Evolutionary conservation across 2,888 invertebrate genomes (phyloP).

Genomic region (Diabrotica balteata): DNA sequence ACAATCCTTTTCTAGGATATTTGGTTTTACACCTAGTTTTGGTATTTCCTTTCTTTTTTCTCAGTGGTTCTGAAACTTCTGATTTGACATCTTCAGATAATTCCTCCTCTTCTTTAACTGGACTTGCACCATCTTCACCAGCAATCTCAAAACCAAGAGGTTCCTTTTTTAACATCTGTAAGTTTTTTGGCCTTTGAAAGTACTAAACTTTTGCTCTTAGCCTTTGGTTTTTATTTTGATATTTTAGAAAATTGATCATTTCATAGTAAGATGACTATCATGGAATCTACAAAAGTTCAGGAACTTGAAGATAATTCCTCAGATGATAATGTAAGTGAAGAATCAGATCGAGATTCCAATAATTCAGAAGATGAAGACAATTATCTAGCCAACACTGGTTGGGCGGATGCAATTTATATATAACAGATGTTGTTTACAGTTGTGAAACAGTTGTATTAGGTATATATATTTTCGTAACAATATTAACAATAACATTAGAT

Average conservation of each 20-base stretch:
- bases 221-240: constrained; percentile 76
- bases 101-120: constrained; percentile 60
- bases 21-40: constrained; percentile 77
- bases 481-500: too few relatives aligned
- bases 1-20: constrained; percentile 75
- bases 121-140: constrained; percentile 61
- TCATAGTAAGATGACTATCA: too few relatives aligned
- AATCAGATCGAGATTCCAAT: constrained; percentile 8
- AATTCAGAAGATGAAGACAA: constrained; percentile 37
- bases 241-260: constrained; percentile 85
- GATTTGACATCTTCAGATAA: constrained; percentile 50
- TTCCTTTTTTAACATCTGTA: constrained; percentile 62
- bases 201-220: constrained; percentile 76
- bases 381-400: constrained; percentile 68
- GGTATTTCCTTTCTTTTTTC: constrained; percentile 65
- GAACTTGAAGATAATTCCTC: too few relatives aligned
- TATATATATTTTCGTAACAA: too few relatives aligned
- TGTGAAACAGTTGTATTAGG: too few relatives aligned
- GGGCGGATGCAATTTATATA: constrained; percentile 86
- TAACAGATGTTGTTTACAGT: too few relatives aligned
- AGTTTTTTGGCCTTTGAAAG: constrained; percentile 82
- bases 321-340: neutral
- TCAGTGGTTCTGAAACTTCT: constrained; percentile 54
- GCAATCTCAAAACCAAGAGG: constrained; percentile 73
- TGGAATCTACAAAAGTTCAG: too few relatives aligned